Conservation (phyloP, 2,113 vertebrate species). For the Charina bottae region DNA sequence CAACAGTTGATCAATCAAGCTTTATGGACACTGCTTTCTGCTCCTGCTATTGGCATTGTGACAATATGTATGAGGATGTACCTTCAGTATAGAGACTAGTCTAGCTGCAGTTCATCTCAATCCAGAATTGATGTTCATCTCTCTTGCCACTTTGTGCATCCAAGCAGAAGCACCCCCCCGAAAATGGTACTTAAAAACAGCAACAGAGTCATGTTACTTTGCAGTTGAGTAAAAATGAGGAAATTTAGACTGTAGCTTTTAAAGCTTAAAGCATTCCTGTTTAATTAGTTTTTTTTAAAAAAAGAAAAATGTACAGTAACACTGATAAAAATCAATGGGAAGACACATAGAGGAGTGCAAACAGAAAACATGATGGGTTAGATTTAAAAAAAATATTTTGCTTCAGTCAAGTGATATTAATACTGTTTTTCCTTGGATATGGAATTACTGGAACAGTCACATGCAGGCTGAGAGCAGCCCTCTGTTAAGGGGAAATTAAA, state of each 20-base stretch:
- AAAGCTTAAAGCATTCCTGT: conserved; percentile 79
- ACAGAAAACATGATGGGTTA: conserved; percentile 71
- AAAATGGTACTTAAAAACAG: conserved; percentile 74
- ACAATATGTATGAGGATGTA: conserved; percentile 66
- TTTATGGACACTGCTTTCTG: conserved; percentile 67
- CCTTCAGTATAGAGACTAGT: conserved; percentile 64
- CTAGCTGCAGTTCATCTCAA: conserved; percentile 70
- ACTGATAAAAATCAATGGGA: conserved; percentile 81
- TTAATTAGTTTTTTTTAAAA: conserved; percentile 72
- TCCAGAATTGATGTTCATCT: conserved; percentile 61
- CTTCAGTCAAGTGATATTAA: conserved; percentile 78
- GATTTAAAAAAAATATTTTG: conserved; percentile 68
- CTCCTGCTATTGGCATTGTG: conserved; percentile 69
- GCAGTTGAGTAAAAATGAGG: conserved; percentile 74
- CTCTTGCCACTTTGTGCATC: conserved; percentile 71
- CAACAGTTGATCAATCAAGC: conserved; percentile 73
- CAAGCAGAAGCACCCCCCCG: conserved; percentile 40
- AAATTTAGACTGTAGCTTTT: conserved; percentile 73
- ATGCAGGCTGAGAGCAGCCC: conserved; percentile 75
- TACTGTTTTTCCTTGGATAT: conserved; percentile 75
- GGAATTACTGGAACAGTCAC: conserved; percentile 78
- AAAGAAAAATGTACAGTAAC: conserved; percentile 70
- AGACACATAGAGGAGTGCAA: conserved; percentile 71
- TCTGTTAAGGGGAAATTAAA: conserved; percentile 55
- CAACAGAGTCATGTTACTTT: conserved; percentile 71